These are phyloP conservation scores for Graptemys geographica DNA, from an alignment of 2,797 vertebrate genomes.

Conservation along the genomic window DNA sequence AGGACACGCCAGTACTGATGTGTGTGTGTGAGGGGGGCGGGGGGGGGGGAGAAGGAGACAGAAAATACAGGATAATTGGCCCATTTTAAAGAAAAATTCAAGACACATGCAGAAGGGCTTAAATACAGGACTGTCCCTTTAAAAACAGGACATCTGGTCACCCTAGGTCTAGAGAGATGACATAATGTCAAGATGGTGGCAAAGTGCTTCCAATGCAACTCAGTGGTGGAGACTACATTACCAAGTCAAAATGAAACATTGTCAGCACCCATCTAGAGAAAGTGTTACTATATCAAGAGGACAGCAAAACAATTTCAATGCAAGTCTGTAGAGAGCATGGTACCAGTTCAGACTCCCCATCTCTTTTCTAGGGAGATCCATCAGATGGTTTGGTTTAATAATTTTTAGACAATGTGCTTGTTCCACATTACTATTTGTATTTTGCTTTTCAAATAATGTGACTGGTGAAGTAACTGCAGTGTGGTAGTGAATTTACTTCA, in stretches of 20 bases:
- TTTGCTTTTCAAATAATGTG: neutral
- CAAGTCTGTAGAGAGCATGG: fast-evolving
- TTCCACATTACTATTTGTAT: neutral
- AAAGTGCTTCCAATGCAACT: fast-evolving
- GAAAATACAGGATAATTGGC: too few species aligned
- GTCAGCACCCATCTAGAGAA: fast-evolving
- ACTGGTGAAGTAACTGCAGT: neutral
- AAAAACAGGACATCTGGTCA: too few species aligned
- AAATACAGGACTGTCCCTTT: too few species aligned
- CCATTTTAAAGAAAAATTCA: too few species aligned
- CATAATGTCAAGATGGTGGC: neutral
- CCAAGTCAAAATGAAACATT: neutral
- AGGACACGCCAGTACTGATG: too few species aligned
- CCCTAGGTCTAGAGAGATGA: neutral
- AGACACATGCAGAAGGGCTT: too few species aligned
- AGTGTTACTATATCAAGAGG: fast-evolving
- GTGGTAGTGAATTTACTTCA: neutral
- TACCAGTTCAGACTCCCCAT: neutral
- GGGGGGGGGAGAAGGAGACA: too few species aligned
- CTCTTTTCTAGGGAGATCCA: neutral
- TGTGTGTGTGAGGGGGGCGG: too few species aligned
- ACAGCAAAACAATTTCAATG: neutral
- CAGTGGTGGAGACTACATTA: fast-evolving
- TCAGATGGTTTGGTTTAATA: neutral
- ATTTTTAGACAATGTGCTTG: neutral